Conservation (phyloP, 2,797 vertebrate species). For the Anas bahamensis region DNA sequence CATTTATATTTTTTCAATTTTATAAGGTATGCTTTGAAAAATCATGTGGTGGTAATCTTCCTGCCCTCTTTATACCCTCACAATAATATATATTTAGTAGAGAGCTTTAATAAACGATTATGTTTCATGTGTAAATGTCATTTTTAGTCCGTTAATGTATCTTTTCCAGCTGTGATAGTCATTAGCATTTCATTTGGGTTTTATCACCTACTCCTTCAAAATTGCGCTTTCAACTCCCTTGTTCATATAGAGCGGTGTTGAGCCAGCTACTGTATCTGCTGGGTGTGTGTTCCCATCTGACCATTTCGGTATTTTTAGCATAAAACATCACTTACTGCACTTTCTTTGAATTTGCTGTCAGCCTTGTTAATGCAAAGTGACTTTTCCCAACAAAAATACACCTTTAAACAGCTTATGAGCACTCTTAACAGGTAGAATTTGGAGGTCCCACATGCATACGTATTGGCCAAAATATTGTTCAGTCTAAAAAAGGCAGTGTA, state of each 20-base stretch:
- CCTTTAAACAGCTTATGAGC: background rate
- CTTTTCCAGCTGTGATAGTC: background rate
- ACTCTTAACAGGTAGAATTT: background rate
- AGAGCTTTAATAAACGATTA: background rate
- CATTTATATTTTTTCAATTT: background rate
- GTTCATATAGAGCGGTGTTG: background rate
- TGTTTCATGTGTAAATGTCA: background rate
- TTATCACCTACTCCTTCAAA: background rate
- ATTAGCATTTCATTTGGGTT: background rate
- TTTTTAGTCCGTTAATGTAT: background rate
- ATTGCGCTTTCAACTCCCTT: background rate
- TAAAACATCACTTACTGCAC: background rate
- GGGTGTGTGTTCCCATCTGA: accelerated
- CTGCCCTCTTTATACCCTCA: background rate
- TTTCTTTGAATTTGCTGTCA: background rate
- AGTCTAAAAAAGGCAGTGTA: background rate
- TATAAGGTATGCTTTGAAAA: background rate
- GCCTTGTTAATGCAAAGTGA: background rate
- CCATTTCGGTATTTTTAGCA: background rate
- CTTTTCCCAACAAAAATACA: background rate
- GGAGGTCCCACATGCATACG: accelerated
- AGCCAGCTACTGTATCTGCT: background rate
- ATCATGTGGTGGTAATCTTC: background rate
- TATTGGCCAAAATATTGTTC: background rate
- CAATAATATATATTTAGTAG: background rate